phyloP scores from a whole-genome alignment of 2,888 invertebrate species.

The Abrostola triplasia region DNA sequence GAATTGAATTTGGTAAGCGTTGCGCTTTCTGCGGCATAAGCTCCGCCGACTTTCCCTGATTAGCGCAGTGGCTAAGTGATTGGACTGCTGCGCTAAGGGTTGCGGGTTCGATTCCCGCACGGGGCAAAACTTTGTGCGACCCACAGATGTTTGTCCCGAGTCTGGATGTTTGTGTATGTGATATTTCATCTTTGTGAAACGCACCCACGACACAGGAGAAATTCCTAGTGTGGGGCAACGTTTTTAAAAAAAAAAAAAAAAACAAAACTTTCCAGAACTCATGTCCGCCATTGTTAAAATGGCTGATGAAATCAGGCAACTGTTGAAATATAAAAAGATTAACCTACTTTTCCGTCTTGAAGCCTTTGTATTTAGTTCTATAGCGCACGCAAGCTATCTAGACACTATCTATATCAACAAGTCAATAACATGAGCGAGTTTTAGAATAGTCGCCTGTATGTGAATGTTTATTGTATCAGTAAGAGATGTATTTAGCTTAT shows the following conservation, averaged over 20 bases:
- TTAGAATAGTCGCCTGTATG: constrained; percentile 28
- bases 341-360: constrained; percentile 16
- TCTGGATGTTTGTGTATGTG: too few relatives aligned
- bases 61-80: too few relatives aligned
- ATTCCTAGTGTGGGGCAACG: too few relatives aligned
- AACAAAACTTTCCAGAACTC: constrained; percentile 8
- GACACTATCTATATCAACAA: neutral
- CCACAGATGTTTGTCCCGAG: too few relatives aligned
- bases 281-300: constrained; percentile 7
- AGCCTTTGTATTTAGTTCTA: constrained; percentile 11
- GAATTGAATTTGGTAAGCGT: too few relatives aligned
- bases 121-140: too few relatives aligned
- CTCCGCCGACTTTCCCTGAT: neutral
- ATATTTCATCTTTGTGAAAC: too few relatives aligned
- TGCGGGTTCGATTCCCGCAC: too few relatives aligned
- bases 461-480: constrained; percentile 16
- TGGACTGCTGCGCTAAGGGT: too few relatives aligned
- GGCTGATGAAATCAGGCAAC: constrained; percentile 16
- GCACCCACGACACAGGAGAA: too few relatives aligned
- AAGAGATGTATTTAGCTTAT: constrained; percentile 25
- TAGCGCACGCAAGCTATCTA: neutral
- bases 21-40: too few relatives aligned
- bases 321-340: constrained; percentile 1
- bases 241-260: too few relatives aligned
- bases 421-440: constrained; percentile 2